Percentiles rank a stretch among this genome's conserved stretches.
Conservation (phyloP, 2,888 invertebrate genomes). For the Mylabris sibirica region DNA sequence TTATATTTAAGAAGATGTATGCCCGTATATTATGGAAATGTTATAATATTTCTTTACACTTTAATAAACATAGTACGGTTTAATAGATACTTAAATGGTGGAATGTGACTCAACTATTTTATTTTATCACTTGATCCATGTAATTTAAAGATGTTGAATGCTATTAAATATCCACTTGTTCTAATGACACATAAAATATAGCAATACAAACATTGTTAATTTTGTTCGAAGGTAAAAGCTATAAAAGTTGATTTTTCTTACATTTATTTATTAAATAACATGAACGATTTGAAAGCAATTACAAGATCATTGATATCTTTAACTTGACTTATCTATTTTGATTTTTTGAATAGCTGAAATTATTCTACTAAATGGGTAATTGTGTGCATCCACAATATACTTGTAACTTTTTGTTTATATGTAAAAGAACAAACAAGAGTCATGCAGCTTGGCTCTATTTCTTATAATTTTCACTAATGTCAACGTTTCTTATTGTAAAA, state of each 20-base stretch:
- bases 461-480: neutral
- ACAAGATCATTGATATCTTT: neutral
- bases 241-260: no score
- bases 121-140: no score
- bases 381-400: neutral
- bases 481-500: neutral
- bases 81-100: neutral
- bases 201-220: no score
- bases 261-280: no score
- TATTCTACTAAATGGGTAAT: neutral
- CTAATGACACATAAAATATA: no score
- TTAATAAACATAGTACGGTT: neutral
- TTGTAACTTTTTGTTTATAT: neutral
- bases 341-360: neutral
- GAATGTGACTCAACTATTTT: no score
- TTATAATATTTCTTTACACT: neutral
- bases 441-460: neutral
- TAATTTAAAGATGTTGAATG: no score
- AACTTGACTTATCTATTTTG: neutral
- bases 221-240: no score
- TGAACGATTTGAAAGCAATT: no score
- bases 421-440: neutral
- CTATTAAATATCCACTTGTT: no score
- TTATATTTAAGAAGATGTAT: neutral
- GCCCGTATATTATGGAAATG: neutral